Evolutionary conservation across 2,797 vertebrate genomes (phyloP).

Genomic region (Acanthurus lineatus): DNA sequence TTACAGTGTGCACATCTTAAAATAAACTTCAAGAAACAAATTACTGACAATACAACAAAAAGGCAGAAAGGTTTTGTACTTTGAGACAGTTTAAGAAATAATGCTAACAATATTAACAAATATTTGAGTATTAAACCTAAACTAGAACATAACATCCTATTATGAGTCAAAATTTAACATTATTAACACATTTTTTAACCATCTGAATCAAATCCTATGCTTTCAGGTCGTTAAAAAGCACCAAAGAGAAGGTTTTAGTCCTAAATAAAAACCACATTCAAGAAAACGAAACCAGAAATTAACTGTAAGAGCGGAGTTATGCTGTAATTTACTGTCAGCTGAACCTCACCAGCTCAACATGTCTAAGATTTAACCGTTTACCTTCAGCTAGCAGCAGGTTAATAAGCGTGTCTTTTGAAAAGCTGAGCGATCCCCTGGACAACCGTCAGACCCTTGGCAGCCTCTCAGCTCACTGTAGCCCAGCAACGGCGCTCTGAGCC

Average conservation of each 20-base stretch:
- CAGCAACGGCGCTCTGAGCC: constrained; percentile 16
- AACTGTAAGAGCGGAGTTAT: background rate
- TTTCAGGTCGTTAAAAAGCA: background rate
- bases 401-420: background rate
- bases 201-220: background rate
- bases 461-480: constrained; percentile 39
- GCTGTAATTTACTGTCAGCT: background rate
- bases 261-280: background rate
- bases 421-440: constrained; percentile 3
- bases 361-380: constrained; percentile 3
- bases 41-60: too few species aligned
- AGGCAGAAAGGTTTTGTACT: too few species aligned
- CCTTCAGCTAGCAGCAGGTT: constrained; percentile 5
- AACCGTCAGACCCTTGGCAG: constrained; percentile 10
- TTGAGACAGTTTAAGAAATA: too few species aligned
- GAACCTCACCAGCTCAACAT: background rate
- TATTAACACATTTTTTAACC: too few species aligned
- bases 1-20: background rate
- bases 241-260: background rate
- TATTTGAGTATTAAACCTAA: too few species aligned
- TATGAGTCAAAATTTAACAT: too few species aligned
- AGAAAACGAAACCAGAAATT: too few species aligned
- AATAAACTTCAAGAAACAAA: background rate
- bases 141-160: too few species aligned
- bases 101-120: too few species aligned